A percentile compares a stretch with the other conserved stretches of the same genome.
phyloP scores from a whole-genome alignment of 2,888 invertebrate genomes.

The Ormia ochracea region DNA sequence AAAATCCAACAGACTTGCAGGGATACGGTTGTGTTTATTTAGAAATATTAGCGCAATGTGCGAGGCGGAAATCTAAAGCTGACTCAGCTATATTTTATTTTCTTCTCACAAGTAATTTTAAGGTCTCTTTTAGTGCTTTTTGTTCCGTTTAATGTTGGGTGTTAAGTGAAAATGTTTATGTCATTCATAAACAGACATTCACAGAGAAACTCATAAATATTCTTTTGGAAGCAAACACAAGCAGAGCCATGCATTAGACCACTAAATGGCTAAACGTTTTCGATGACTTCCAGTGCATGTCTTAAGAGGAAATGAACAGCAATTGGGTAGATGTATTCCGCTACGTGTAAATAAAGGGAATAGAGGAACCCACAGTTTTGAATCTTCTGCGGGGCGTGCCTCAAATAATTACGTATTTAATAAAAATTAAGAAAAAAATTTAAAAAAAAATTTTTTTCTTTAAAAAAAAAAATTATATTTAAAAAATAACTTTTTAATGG shows the following conservation, averaged over 20 bases:
- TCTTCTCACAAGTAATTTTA: neutral
- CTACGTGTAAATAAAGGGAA: too few relatives aligned
- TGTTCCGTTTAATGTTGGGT: slow-evolving; percentile 21
- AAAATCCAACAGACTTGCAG: neutral
- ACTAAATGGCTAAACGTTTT: slow-evolving; percentile 27
- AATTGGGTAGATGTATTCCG: neutral
- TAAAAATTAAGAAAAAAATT: too few relatives aligned
- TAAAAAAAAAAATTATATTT: too few relatives aligned
- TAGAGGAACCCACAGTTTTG: neutral
- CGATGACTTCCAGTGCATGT: slow-evolving; percentile 17
- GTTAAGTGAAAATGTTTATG: slow-evolving; percentile 50
- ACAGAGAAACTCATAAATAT: neutral
- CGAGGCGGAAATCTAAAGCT: slow-evolving; percentile 41
- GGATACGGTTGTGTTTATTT: neutral
- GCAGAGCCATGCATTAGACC: neutral
- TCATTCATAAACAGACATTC: slow-evolving; percentile 35
- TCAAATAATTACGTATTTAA: too few relatives aligned
- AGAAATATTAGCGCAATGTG: neutral
- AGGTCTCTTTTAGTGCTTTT: slow-evolving; percentile 2
- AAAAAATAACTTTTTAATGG: too few relatives aligned
- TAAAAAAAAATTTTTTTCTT: too few relatives aligned
- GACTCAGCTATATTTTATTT: slow-evolving; percentile 36
- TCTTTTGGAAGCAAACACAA: neutral
- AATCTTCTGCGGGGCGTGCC: too few relatives aligned
- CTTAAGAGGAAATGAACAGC: neutral